Base-by-base conservation (phyloP, 2,113 vertebrate genomes). In the Microcebus griseorufus region DNA sequence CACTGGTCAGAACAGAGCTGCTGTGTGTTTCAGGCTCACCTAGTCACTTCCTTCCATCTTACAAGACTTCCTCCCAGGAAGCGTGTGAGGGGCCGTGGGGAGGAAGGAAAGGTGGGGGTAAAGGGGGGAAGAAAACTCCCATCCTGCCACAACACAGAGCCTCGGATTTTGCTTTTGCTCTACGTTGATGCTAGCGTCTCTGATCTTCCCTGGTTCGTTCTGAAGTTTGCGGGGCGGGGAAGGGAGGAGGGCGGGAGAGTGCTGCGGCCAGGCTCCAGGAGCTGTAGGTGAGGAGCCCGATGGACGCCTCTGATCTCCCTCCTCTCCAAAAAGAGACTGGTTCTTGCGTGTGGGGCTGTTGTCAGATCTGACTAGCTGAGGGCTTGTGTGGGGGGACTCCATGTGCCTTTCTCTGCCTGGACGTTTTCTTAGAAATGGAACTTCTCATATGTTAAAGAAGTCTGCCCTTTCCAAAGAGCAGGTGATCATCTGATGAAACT, bases 101-200 rank as follows among this genome's bases (percentile, higher is more conserved):
- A 95, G 91, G 88, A 85, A 90, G 93, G 69, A 70, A 75, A 95
- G 42, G 32, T 48, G 58, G 85, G 67, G 58, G 18, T 13, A 12
- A 3, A 67, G 25, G 17, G 85, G 67, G 39, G 20, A 23, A 94
- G 73, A 88, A 96, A 97, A 86, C 84, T 93, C 95, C 93, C 96
- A 94, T 97, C 95, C 96, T 97, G 95, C 96, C 96, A 96, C 97
- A 97, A 95, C 93, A 97, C 92, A 97, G 92, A 94, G 86, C 48
- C 83, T 80, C 9, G 0, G 60, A 93, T 39, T 39, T 39, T 37
- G 37, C 37, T 93, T 90, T 48, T 76, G 64, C 92, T 91, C 78
- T 16, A 37, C 96, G 96, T 97, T 97, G 96, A 98, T 97, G 86
- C 86, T 27, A 42, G 32, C 0, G 6, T 72, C 92, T 97, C 83